Evolutionary conservation across 2,797 vertebrate genomes (phyloP).

Genomic region (Typhlichthys subterraneus): DNA sequence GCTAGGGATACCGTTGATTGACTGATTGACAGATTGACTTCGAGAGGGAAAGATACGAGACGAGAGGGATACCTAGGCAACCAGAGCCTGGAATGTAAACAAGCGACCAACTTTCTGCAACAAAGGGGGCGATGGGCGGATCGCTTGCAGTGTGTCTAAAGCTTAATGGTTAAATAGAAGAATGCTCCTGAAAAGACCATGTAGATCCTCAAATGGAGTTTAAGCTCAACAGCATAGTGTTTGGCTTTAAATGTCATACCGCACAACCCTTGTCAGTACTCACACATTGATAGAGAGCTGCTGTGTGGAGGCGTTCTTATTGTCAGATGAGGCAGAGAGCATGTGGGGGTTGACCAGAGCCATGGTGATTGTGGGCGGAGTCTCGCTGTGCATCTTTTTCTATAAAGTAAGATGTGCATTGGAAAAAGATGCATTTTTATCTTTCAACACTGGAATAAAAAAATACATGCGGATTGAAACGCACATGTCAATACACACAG

Average conservation of each 20-base stretch:
- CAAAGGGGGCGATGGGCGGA: too few species aligned
- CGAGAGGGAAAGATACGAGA: too few species aligned
- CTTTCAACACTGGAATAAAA: neutral
- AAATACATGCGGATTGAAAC: neutral
- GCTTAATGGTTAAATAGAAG: too few species aligned
- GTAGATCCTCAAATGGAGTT: neutral
- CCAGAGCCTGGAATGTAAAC: too few species aligned
- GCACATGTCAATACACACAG: neutral
- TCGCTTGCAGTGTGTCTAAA: too few species aligned
- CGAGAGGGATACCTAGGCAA: too few species aligned
- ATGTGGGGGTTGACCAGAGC: conserved; percentile 77
- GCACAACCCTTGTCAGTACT: conserved; percentile 53
- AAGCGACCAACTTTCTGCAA: too few species aligned
- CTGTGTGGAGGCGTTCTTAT: conserved; percentile 77
- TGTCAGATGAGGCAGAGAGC: conserved; percentile 64
- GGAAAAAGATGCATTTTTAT: neutral
- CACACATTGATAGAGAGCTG: conserved; percentile 85
- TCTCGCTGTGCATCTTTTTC: conserved; percentile 73
- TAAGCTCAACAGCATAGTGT: conserved; percentile 1
- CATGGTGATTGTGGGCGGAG: conserved; percentile 76
- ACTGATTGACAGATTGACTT: too few species aligned
- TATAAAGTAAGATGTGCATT: conserved; percentile 35
- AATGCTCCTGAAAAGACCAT: too few species aligned
- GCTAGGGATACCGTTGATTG: too few species aligned
- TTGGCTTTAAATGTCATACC: neutral